Evolutionary conservation across 2,888 invertebrate species (phyloP).

Genomic region (Biston betularia): DNA sequence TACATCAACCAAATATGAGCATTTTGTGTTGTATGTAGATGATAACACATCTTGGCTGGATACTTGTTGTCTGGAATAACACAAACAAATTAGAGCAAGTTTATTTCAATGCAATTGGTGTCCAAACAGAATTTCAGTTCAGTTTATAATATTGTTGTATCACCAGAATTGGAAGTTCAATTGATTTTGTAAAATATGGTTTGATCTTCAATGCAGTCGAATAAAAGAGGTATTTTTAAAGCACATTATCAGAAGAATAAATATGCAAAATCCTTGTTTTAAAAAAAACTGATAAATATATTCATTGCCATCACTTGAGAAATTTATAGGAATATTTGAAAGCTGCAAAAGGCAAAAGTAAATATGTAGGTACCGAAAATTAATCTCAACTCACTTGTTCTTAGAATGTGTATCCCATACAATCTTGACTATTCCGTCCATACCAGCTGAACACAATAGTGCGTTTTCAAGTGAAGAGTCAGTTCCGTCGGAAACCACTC

Average conservation of each 20-base stretch:
- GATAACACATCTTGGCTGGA: conserved; percentile 74
- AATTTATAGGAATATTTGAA: background rate
- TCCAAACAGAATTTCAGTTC: background rate
- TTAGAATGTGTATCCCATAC: conserved; percentile 87
- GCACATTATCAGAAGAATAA: too few relatives aligned
- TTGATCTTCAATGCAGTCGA: too few relatives aligned
- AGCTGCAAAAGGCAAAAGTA: background rate
- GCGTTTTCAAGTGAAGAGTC: conserved; percentile 69
- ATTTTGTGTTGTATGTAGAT: conserved; percentile 80
- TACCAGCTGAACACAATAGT: conserved; percentile 88
- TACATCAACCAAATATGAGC: conserved; percentile 80
- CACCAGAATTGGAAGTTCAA: too few relatives aligned
- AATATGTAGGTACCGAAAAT: background rate
- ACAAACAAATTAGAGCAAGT: conserved; percentile 12
- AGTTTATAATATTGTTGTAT: too few relatives aligned
- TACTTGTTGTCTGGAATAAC: conserved; percentile 70
- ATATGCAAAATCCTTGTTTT: too few relatives aligned
- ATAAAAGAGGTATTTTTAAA: too few relatives aligned
- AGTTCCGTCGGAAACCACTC: conserved; percentile 61
- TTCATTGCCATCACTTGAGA: too few relatives aligned
- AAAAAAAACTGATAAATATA: too few relatives aligned
- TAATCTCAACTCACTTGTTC: conserved; percentile 66
- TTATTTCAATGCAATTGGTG: background rate
- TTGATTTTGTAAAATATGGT: too few relatives aligned
- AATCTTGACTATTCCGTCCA: conserved; percentile 88